Evolutionary conservation across 2,888 invertebrate genomes (phyloP), one percentile per base, ranked within the genome.

Genomic region (Nezara viridula): DNA sequence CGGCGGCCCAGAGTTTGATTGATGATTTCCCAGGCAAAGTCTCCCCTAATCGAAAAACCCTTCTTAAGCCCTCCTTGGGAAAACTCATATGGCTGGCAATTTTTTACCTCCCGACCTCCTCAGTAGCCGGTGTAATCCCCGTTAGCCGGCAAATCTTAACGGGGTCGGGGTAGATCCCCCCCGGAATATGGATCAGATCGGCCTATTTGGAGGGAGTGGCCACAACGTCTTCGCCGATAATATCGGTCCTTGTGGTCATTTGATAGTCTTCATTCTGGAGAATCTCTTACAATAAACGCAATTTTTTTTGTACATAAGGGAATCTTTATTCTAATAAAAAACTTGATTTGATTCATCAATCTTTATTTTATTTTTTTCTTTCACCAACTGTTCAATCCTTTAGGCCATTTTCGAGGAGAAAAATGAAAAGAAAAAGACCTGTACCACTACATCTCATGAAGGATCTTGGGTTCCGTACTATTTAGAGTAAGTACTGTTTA

Each of bases 1-100:
- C 49, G 32, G 49, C 19, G 32, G 47, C 50, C 27, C 19, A 50
- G 50, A 81, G 88, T 49, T 47, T 88, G 88, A 88, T 88, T 88
- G 88, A 88, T 88, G 88, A 88, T 88, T 88, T 88, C 52, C 88
- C 52, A 60, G 52, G 88, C 32, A 88, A 88, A 73, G 37, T 66
- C 60, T 88, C 66, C 88, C 88, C 88, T 88, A 88, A 88, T 88
- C 88, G 88, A 88, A 88, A 88, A 88, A 73, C 85, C 81, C 60
- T 49, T 77, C 88, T 85, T 52, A 73, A 88, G 44, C 88, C 88
- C 44, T 47, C 47, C 32, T 47, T 50, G 47, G 52, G 86, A 86
- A 86, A 86, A 49, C 86, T 86, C 86, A 86, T 86, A 86, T 86
- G 86, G 50, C 50, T 47, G 44, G 81, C 81, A 44, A 81, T 81